A percentile compares a stretch with the other conserved stretches of the same genome.
These are phyloP conservation scores for Eupithecia subumbrata DNA, from an alignment of 2,888 invertebrate species.

Conservation along the genomic window DNA sequence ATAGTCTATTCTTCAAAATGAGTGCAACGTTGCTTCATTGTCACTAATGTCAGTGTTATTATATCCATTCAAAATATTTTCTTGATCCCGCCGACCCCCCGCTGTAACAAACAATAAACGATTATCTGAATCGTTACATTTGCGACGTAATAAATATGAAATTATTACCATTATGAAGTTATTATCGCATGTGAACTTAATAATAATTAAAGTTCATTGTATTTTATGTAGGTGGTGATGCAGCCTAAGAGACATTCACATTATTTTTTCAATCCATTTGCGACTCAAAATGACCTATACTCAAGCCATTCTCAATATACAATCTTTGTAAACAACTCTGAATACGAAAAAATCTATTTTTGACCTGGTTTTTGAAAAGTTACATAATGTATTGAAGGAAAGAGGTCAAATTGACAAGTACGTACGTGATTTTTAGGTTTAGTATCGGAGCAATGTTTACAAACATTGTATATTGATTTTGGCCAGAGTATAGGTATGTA, in stretches of 20 bases:
- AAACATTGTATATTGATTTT: no score
- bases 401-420: no score
- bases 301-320: no score
- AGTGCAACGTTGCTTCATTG: background rate
- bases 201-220: constrained; percentile 3
- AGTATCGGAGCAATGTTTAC: no score
- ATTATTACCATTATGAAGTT: constrained; percentile 37
- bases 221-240: background rate
- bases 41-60: constrained; percentile 9
- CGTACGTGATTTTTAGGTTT: no score
- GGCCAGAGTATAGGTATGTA: no score
- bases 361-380: no score
- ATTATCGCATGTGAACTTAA: background rate
- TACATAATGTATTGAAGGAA: no score
- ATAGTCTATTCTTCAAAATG: background rate
- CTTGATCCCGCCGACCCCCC: constrained; percentile 48
- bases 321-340: no score
- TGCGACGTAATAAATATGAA: constrained; percentile 50
- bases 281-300: no score
- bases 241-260: background rate
- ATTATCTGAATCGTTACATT: constrained; percentile 43
- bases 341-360: no score
- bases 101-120: constrained; percentile 51
- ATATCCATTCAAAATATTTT: constrained; percentile 48
- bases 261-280: background rate